Conservation (phyloP, 2,113 vertebrate genomes). For the Hyperopisus bebe region DNA sequence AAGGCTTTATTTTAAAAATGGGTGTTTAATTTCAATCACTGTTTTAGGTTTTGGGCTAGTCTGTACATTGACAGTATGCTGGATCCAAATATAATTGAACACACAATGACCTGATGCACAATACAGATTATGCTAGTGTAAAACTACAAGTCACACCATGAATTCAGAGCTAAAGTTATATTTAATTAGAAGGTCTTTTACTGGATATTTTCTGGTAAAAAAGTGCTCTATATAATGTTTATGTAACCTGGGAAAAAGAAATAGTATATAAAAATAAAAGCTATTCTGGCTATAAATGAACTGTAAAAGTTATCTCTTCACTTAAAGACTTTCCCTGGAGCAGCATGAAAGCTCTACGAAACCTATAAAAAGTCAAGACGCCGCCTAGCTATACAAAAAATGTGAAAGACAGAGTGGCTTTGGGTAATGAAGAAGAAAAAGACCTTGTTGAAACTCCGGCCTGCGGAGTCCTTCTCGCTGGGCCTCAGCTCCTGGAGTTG, state of each 20-base stretch:
- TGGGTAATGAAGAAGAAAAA: conserved; percentile 17
- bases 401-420: conserved; percentile 16
- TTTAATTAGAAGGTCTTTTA: neutral
- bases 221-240: neutral
- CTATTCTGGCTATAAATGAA: neutral
- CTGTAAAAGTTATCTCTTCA: neutral
- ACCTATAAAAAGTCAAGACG: conserved; percentile 1
- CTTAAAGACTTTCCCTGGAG: neutral
- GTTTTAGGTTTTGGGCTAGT: neutral
- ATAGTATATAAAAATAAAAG: neutral
- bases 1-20: neutral
- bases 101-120: neutral
- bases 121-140: neutral
- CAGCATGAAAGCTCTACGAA: neutral
- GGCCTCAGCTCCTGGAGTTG: conserved; percentile 88
- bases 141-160: neutral
- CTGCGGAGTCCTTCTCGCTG: conserved; percentile 75
- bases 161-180: neutral
- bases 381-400: neutral
- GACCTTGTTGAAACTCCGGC: conserved; percentile 84
- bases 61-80: neutral
- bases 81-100: neutral
- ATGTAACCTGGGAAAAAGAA: neutral
- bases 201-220: neutral
- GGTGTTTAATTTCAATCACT: neutral